phyloP scores from a whole-genome alignment of 2,113 vertebrate genomes.

The Tylochromis polylepis region DNA sequence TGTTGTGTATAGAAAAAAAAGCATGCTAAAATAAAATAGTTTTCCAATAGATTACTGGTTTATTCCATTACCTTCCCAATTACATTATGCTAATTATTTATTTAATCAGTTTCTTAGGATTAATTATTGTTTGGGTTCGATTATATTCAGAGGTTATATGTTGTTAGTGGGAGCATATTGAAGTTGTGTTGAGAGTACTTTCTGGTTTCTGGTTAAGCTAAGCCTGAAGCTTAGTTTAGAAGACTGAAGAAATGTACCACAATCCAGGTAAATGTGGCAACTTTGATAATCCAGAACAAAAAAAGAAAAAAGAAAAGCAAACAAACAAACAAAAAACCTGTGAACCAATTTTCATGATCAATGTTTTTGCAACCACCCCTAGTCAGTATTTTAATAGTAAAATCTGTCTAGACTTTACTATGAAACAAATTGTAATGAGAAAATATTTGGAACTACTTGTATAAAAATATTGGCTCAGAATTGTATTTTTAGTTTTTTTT shows the following conservation, averaged over 20 bases:
- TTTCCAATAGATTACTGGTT: neutral
- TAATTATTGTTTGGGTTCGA: neutral
- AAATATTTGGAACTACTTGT: neutral
- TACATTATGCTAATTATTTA: neutral
- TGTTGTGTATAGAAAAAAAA: neutral
- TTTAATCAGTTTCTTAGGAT: no score
- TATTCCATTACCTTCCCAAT: neutral
- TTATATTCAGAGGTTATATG: neutral
- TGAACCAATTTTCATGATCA: neutral
- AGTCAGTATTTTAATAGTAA: neutral
- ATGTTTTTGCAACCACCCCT: neutral
- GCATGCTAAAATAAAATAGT: neutral
- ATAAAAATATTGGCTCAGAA: neutral
- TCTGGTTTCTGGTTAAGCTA: neutral
- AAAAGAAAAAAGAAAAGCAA: neutral
- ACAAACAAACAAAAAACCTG: neutral
- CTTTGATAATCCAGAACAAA: neutral
- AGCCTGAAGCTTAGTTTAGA: neutral
- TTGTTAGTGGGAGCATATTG: neutral
- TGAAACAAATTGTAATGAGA: neutral
- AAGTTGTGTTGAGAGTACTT: neutral
- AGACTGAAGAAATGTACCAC: neutral
- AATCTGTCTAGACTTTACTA: neutral
- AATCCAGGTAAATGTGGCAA: neutral
- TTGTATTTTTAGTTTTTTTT: neutral